phyloP scores from a whole-genome alignment of 2,113 vertebrate species.

The Cyanoderma ruficeps region DNA sequence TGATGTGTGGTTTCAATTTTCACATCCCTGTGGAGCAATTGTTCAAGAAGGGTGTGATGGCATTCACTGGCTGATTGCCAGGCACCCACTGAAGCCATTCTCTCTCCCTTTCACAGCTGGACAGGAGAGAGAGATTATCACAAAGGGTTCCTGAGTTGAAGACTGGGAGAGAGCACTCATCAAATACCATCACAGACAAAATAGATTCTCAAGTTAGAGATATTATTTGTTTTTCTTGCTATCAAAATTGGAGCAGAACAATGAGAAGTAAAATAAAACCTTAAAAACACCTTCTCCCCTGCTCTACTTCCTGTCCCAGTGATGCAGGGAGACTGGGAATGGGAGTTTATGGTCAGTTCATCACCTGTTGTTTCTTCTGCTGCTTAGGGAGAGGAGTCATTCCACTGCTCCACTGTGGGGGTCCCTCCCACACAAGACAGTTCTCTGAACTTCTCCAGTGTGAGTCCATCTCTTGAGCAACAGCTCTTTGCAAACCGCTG shows the following conservation, averaged over 20 bases:
- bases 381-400: background rate
- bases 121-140: background rate
- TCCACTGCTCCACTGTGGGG: background rate
- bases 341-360: background rate
- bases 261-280: background rate
- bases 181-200: background rate
- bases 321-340: background rate
- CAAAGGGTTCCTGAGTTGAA: background rate
- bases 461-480: background rate
- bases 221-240: background rate
- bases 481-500: background rate
- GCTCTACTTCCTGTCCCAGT: background rate
- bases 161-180: background rate
- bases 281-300: background rate
- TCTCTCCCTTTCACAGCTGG: background rate
- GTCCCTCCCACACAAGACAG: background rate
- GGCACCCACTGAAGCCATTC: background rate
- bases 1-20: background rate
- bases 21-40: background rate
- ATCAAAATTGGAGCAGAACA: background rate
- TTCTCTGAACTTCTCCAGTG: accelerated
- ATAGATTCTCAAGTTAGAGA: background rate
- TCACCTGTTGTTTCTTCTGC: background rate
- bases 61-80: background rate
- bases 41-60: background rate